phyloP scores from a whole-genome alignment of 1,140 invertebrate genomes.

The Colletes gigas region DNA sequence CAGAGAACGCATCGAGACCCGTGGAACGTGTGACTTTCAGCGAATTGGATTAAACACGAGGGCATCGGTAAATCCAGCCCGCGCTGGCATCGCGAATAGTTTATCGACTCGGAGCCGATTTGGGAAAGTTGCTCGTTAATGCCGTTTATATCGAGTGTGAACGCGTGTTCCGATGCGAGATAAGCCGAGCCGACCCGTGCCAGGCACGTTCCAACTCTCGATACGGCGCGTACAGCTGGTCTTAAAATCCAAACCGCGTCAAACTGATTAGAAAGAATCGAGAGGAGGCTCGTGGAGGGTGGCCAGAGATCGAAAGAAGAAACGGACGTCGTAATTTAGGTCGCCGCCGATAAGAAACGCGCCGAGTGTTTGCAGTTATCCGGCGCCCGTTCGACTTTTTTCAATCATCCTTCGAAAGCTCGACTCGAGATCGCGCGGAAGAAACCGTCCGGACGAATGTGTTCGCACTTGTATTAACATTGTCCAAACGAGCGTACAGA shows the following conservation, averaged over 20 bases:
- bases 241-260: constrained; percentile 52
- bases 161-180: constrained; percentile 48
- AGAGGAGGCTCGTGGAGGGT: background rate
- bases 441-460: background rate
- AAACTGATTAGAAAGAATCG: constrained; percentile 52
- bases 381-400: constrained; percentile 32
- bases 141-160: constrained; percentile 17
- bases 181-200: constrained; percentile 31
- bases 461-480: too few relatives aligned
- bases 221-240: background rate
- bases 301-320: constrained; percentile 18
- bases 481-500: too few relatives aligned
- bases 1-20: background rate
- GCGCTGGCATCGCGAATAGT: constrained; percentile 13
- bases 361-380: constrained; percentile 59
- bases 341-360: constrained; percentile 66
- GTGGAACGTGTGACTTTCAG: background rate
- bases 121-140: constrained; percentile 19
- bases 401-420: constrained; percentile 46
- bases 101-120: background rate
- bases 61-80: constrained; percentile 29
- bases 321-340: constrained; percentile 65
- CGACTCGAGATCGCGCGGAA: constrained; percentile 29
- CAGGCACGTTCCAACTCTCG: constrained; percentile 27
- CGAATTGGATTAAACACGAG: constrained; percentile 1